These are phyloP conservation scores for Druon quercuslanigerum DNA, from an alignment of 1,140 invertebrate genomes.

Conservation along the genomic window DNA sequence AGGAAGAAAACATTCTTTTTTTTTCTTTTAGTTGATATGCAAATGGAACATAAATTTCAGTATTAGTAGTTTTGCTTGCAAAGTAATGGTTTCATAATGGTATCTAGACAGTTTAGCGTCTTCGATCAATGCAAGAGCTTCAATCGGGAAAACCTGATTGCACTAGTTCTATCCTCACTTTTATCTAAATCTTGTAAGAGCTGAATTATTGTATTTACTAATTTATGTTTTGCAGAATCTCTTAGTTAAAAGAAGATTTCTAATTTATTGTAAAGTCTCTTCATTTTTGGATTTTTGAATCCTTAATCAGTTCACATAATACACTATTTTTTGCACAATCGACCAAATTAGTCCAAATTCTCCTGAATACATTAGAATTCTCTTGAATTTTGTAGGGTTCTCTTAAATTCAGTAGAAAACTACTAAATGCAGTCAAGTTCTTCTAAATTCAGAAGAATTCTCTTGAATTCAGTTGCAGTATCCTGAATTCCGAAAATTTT, in stretches of 20 bases:
- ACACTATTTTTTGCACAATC: too few relatives aligned
- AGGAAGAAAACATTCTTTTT: constrained; percentile 14
- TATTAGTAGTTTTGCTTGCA: neutral
- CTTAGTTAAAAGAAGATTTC: neutral
- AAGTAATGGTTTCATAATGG: neutral
- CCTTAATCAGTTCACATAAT: too few relatives aligned
- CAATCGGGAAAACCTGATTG: neutral
- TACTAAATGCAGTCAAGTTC: too few relatives aligned
- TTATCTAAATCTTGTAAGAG: neutral
- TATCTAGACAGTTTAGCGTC: neutral
- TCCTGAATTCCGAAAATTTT: too few relatives aligned
- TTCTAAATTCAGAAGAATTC: too few relatives aligned
- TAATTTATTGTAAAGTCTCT: too few relatives aligned
- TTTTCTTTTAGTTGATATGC: neutral
- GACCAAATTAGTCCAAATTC: too few relatives aligned
- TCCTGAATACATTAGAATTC: too few relatives aligned
- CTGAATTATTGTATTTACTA: neutral
- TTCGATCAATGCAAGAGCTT: neutral
- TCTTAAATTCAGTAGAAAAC: too few relatives aligned
- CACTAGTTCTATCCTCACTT: neutral
- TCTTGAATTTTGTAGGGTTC: too few relatives aligned
- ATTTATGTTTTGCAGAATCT: neutral
- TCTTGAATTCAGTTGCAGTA: too few relatives aligned
- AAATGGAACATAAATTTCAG: neutral
- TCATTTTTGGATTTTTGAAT: too few relatives aligned